Evolutionary conservation across 2,888 invertebrate genomes (phyloP), one percentile per base, ranked within the genome.

Genomic region (Nephrotoma flavescens): DNA sequence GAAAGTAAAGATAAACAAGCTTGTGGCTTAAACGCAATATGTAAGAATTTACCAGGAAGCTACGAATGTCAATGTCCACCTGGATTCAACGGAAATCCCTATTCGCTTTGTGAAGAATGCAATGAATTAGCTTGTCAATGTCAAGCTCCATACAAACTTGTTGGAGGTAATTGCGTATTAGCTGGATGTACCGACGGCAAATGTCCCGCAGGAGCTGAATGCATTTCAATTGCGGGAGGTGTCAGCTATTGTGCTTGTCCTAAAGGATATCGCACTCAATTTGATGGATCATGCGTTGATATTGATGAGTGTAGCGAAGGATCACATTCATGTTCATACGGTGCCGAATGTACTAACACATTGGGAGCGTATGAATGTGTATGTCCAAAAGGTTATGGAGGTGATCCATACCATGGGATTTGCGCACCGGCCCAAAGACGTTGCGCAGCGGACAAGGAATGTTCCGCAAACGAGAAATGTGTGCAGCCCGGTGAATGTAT

Each of bases 231-330:
- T 88, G 95, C 97, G 12, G 97, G 97, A 42, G 96, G 96, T 86
- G 96, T 97, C 0, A 97, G 97, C 90, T 98, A 98, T 90, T 98
- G 98, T 89, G 97, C 97, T 86, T 98, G 98, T 90, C 97, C 97
- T 6, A 95, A 96, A 90, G 97, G 98, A 15, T 97, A 94, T 90
- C 94, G 94, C 87, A 95, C 96, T 41, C 94, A 94, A 87, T 90
- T 93, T 1, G 96, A 97, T 89, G 96, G 97, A 15, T 94, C 95
- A n/a, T 97, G 97, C 90, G 93, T 94, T 90, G 97, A 97, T 90
- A 94, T 97, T 85, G 94, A 97, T 90, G 97, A 97, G 91, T 97
- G 97, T 89, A 92, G 93, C 85, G 95, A 96, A 89, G 95, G 95
- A 6, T 94, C 94, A 88, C 93, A 95, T 88, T 94, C 95, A 9